These are phyloP conservation scores for Hippocampus zosterae DNA, from an alignment of 2,113 vertebrate genomes.

Conservation along the genomic window DNA sequence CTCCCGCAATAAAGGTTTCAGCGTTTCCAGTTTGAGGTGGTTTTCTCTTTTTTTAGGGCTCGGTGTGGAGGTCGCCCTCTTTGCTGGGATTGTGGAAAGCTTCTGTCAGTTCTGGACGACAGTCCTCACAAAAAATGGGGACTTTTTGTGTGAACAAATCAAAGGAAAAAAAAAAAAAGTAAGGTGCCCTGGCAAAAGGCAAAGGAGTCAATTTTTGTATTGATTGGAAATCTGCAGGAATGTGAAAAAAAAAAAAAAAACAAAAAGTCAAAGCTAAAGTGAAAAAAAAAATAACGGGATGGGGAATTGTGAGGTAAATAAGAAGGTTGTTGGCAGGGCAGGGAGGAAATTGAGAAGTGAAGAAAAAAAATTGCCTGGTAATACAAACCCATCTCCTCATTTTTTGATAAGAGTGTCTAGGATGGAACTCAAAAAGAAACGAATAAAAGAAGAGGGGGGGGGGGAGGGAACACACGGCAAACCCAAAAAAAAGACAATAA, in stretches of 20 bases:
- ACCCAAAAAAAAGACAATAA: slow-evolving; percentile 99
- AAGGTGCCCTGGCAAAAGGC: slow-evolving; percentile 60
- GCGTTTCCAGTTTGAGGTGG: slow-evolving; percentile 57
- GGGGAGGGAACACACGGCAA: slow-evolving; percentile 97
- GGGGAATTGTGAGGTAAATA: slow-evolving; percentile 61
- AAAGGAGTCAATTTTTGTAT: slow-evolving; percentile 54
- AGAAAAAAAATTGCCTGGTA: slow-evolving; percentile 76
- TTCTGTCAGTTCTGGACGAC: slow-evolving; percentile 81
- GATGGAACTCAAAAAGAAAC: slow-evolving; percentile 79
- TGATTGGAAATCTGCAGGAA: slow-evolving; percentile 63
- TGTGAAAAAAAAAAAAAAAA: slow-evolving; percentile 47
- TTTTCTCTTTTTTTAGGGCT: slow-evolving; percentile 51
- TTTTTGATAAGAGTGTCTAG: slow-evolving; percentile 79
- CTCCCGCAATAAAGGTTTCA: slow-evolving; percentile 71
- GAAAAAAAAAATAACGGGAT: slow-evolving; percentile 48
- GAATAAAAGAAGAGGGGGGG: slow-evolving; percentile 79
- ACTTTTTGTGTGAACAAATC: slow-evolving; percentile 64
- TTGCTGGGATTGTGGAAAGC: slow-evolving; percentile 72
- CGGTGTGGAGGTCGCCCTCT: slow-evolving; percentile 63
- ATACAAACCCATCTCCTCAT: slow-evolving; percentile 84
- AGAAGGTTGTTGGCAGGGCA: slow-evolving; percentile 63
- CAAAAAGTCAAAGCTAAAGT: slow-evolving; percentile 61
- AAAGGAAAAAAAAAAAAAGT: slow-evolving; percentile 42
- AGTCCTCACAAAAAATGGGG: slow-evolving; percentile 79
- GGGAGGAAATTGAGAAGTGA: slow-evolving; percentile 71